Base-by-base conservation (phyloP, 2,113 vertebrate genomes). In the Picathartes gymnocephalus region DNA sequence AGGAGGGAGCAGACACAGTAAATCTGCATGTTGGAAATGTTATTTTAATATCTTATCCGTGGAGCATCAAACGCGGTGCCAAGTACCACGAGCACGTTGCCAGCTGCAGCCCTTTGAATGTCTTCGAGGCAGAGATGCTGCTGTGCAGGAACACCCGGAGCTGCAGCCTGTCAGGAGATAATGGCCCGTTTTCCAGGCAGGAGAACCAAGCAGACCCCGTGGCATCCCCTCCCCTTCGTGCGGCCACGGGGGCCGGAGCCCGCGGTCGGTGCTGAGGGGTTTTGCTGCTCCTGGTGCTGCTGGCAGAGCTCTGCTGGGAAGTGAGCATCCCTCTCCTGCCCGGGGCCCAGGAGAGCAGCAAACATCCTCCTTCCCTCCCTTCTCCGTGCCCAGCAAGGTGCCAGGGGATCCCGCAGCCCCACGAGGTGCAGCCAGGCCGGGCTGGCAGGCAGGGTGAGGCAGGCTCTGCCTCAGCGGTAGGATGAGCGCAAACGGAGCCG, bases 61-160 rank as follows among this genome's bases (percentile, higher is more conserved):
- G 37, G 7, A 82, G 76, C 92, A 73, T 54, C 91, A 69, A 61
- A 77, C 24, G 7, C 70, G 11, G 50, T 86, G 95, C 96, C 94
- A 86, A 88, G 80, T 3, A 40, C 90, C 90, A 5, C 17, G 9
- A 61, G 64, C 39, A 7, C 11, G 45, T 7, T 94, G 94, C 88
- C 90, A 90, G 93, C 93, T 91, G 94, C 95, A 92, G 89, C 94
- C 94, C 93, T 90, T 54, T 74, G 79, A 44, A 54, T 23, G 93
- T 60, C 90, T 70, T 6, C 21, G 10, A 83, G 77, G 88, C 92
- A 64, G 87, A 14, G 27, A 35, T 33, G 87, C 15, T 56, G 88
- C 92, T 22, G 81, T 58, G 15, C 83, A 71, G 11, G 35, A 65
- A 48, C 83, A 48, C 5, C 31, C 1, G 31, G 81, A 1, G 61